A percentile compares a stretch with the other conserved stretches of the same genome.
Evolutionary conservation across 2,113 vertebrate species (phyloP).

Genomic region (Amphiprion percula): DNA sequence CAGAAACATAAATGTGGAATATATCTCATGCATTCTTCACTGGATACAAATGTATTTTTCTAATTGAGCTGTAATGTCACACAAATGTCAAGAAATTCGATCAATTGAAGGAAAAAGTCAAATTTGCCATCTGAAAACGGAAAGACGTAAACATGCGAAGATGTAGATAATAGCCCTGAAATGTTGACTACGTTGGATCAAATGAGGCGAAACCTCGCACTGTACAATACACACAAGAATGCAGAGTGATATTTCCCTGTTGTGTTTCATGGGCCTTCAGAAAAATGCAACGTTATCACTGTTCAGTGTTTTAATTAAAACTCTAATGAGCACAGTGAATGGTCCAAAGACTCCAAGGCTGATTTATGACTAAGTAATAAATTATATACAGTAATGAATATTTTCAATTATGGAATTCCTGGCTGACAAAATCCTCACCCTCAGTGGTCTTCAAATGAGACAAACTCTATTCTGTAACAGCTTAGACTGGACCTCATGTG

Average conservation of each 20-base stretch:
- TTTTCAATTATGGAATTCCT: constrained; percentile 59
- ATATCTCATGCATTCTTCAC: too few relatives aligned
- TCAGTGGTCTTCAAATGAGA: constrained; percentile 24
- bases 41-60: too few relatives aligned
- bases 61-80: not conserved
- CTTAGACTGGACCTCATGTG: constrained; percentile 1
- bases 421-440: constrained; percentile 49
- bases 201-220: not conserved
- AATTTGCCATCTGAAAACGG: not conserved
- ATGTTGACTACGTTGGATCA: not conserved
- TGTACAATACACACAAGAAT: not conserved
- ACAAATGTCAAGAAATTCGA: not conserved
- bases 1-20: not conserved
- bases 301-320: constrained; percentile 68
- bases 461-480: constrained; percentile 17
- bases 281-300: constrained; percentile 46
- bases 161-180: not conserved
- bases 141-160: not conserved
- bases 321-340: constrained; percentile 42
- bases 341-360: constrained; percentile 44
- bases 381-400: constrained; percentile 67
- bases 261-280: constrained; percentile 38
- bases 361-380: constrained; percentile 67
- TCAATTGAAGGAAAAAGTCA: constrained; percentile 13
- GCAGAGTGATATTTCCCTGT: not conserved